Percentiles rank a stretch among this genome's conserved stretches.
Conservation (phyloP, 2,888 invertebrate species). For the Corbicula japonica region DNA sequence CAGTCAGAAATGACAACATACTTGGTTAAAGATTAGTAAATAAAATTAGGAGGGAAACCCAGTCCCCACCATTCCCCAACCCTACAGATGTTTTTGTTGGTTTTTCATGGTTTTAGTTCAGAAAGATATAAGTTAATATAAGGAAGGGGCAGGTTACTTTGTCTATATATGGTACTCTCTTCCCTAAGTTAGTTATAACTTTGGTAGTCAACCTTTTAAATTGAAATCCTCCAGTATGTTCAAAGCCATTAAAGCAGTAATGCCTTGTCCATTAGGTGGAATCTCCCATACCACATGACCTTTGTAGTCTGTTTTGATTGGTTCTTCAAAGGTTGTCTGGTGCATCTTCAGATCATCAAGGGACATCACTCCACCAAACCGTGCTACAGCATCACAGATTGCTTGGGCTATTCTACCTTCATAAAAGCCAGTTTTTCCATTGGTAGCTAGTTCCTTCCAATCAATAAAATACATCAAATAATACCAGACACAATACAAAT, state of each 20-base stretch:
- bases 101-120: no score
- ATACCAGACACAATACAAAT: no score
- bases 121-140: no score
- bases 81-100: no score
- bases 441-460: constrained; percentile 76
- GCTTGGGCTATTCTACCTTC: constrained; percentile 81
- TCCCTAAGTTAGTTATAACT: no score
- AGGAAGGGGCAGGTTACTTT: no score
- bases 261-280: constrained; percentile 86
- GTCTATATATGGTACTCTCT: no score
- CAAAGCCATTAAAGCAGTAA: constrained; percentile 85
- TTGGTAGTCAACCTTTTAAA: constrained; percentile 79
- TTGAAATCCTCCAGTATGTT: constrained; percentile 86
- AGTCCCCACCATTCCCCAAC: no score
- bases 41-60: no score
- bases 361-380: constrained; percentile 82
- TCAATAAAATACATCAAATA: no score
- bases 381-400: constrained; percentile 79
- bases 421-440: constrained; percentile 84
- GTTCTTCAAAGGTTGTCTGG: constrained; percentile 76
- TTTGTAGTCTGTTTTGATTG: constrained; percentile 81
- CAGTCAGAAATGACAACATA: no score
- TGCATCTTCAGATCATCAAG: constrained; percentile 83
- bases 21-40: no score
- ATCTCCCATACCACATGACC: constrained; percentile 85